Evolutionary conservation across 2,797 vertebrate species (phyloP), one percentile per base, ranked within the genome.

Genomic region (Ptychobarbus kaznakovi): DNA sequence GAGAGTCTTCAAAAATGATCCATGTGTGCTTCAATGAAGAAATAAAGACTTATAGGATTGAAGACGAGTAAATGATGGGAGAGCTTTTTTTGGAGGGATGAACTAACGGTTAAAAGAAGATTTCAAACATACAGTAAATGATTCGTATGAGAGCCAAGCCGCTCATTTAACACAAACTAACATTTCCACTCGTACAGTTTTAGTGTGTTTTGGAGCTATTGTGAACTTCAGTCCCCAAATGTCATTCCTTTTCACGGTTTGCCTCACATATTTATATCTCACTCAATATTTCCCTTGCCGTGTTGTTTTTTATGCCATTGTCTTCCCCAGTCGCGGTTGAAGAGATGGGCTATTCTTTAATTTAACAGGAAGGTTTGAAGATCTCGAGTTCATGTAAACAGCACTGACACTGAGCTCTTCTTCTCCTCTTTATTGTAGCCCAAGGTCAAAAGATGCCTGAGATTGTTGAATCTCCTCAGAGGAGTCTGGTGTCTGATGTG

Each of bases 401-500:
- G 69, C 85, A 86, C 38, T 86, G 86, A 86, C 87, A 87, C 61
- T 9, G 65, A 79, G 58, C 70, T 63, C 80, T 80, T 85, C 80
- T 12, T 69, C 78, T 73, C 12, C 20, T 79, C 73, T 82, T 80
- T 76, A 70, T 80, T 84, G 44, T 85, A 70, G 65, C 68, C 75
- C 69, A 25, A 72, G 88, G 86, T 89, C 82, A 87, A 63, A 88
- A 87, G 84, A 89, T 87, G 78, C 61, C 75, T 83, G 70, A 89
- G 88, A 88, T 77, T 77, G 25, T 68, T 86, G 80, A 81, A 89
- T 89, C 80, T 22, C 63, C 78, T 91, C 92, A 92, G 92, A 93
- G 93, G 88, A 91, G 92, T 53, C 92, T 93, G 94, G 94, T 95
- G 95, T 96, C 94, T 93, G 94, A 95, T 96, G 93, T 94, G 93